Evolutionary conservation across 1,140 invertebrate genomes (phyloP).

Genomic region (Papilio xuthus): DNA sequence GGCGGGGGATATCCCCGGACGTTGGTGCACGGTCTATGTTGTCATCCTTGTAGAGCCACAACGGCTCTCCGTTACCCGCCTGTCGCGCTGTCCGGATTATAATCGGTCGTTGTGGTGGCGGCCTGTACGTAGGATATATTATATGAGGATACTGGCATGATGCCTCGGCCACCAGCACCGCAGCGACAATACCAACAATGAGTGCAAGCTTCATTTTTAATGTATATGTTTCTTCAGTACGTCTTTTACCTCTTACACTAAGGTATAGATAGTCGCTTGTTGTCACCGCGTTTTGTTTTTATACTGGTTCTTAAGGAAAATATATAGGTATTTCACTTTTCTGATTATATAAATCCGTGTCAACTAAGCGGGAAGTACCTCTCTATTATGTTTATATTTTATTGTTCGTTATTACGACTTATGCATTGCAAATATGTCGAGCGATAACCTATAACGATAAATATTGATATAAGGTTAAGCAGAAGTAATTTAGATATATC

Average conservation of each 20-base stretch:
- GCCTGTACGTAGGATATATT: slow-evolving; percentile 56
- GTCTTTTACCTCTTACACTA: not conserved
- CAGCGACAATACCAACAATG: not conserved
- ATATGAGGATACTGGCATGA: slow-evolving; percentile 47
- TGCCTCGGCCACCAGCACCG: slow-evolving; percentile 45
- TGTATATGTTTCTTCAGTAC: not conserved
- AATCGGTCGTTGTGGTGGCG: slow-evolving; percentile 43
- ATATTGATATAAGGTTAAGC: not conserved
- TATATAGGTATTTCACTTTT: slow-evolving; percentile 29
- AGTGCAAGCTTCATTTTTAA: slow-evolving; percentile 9
- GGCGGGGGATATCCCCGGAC: slow-evolving; percentile 53
- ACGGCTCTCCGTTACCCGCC: slow-evolving; percentile 48
- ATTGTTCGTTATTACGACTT: not conserved
- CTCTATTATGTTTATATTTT: slow-evolving; percentile 5
- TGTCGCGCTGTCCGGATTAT: slow-evolving; percentile 51
- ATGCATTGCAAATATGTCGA: not conserved
- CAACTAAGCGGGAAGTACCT: slow-evolving; percentile 14
- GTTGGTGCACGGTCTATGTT: slow-evolving; percentile 51
- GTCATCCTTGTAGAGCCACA: slow-evolving; percentile 58
- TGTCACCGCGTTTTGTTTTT: slow-evolving; percentile 22
- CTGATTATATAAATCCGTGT: not conserved
- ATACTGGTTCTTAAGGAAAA: slow-evolving; percentile 36
- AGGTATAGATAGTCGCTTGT: not conserved
- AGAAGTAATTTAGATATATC: too few relatives aligned
- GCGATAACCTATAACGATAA: slow-evolving; percentile 11